Base-by-base conservation (phyloP, 2,113 vertebrate genomes). In the Ictalurus furcatus region DNA sequence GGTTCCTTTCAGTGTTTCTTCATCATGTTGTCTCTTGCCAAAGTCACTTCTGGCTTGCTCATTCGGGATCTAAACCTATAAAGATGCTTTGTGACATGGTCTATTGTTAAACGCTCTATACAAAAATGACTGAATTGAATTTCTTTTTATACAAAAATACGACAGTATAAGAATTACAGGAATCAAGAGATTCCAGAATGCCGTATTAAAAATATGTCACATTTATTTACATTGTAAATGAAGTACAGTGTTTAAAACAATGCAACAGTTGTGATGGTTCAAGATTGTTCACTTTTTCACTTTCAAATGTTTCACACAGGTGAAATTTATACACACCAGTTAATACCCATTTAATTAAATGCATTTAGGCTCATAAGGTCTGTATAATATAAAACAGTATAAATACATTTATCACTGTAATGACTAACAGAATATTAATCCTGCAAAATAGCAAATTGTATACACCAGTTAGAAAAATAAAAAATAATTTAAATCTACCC, bases 401-500 rank as follows among this genome's bases (percentile, higher is more conserved):
- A 88, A 73, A 85, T 63, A 63, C 12, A 21, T 63, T 79, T 54
- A 23, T 34, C 40, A 52, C 8, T 21, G 54, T 44, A 65, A 67
- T 73, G 58, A 63, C 21, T 52, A 85, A 23, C 1, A 3, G 80
- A 58, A 76, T 16, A 83, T 58, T 30, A 52, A 76, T 65, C 54
- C 80, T 73, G 44, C 58, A 87, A 67, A 81, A 54, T 78, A 17
- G 4, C 2, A 74, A 25, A 84, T 14, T 78, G 65, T 65, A 16
- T 78, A 88, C 88, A 88, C 40, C 37, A 76, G 12, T 54, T 88
- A 85, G 6, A 89, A 89, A 89, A 89, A 88, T 85, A 88, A 17
- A 84, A 48, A 84, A 69, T 73, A 17, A 37, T 81, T 82, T 56
- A 23, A 48, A 80, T 44, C 30, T 44, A 52, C 37, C 58, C 40